phyloP scores from a whole-genome alignment of 2,797 vertebrate species.

The Macropus fuliginosus region DNA sequence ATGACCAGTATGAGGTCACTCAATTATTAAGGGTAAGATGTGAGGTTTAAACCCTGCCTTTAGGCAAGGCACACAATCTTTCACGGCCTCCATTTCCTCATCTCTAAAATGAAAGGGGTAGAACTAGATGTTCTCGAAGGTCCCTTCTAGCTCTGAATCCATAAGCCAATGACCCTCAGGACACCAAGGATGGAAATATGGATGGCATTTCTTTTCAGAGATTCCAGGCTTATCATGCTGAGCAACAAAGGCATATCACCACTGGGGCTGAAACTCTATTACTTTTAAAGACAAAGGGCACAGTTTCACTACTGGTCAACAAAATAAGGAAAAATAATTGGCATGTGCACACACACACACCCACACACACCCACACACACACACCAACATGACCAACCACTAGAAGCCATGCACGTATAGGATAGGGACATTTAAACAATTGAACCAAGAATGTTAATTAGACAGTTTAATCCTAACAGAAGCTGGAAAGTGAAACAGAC shows the following conservation, averaged over 20 bases:
- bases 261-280: neutral
- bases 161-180: neutral
- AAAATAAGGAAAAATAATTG: neutral
- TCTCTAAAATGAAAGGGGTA: neutral
- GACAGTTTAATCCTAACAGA: constrained; percentile 22
- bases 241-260: neutral
- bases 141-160: neutral
- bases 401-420: neutral
- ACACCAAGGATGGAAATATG: neutral
- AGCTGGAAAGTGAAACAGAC: neutral
- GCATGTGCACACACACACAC: neutral
- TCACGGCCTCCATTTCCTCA: neutral
- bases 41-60: neutral
- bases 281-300: neutral
- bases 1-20: neutral
- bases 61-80: neutral
- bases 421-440: neutral
- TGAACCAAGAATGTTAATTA: neutral
- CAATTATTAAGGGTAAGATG: neutral
- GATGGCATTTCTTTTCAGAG: neutral
- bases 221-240: neutral
- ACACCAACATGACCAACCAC: neutral
- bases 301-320: neutral
- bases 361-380: neutral
- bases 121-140: neutral